Evolutionary conservation across 2,797 vertebrate species (phyloP).

Genomic region (Ctenopoma multispine): DNA sequence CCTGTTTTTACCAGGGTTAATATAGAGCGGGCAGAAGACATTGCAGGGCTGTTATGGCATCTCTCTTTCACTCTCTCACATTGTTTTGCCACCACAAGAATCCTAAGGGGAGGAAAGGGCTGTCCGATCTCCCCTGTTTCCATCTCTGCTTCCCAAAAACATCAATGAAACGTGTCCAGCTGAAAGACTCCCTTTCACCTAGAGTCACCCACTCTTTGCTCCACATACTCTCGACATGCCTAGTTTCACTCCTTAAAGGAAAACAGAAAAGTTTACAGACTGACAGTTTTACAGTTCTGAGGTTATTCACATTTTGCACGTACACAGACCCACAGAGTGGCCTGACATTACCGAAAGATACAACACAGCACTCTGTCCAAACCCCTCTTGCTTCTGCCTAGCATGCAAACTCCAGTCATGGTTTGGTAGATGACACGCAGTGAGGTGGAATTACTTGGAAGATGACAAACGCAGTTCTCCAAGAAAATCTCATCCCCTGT

Average conservation of each 20-base stretch:
- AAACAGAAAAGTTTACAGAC: conserved; percentile 66
- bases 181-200: conserved; percentile 81
- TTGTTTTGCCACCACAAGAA: conserved; percentile 61
- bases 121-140: conserved; percentile 62
- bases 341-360: conserved; percentile 52
- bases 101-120: conserved; percentile 56
- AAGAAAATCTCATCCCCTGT: conserved; percentile 41
- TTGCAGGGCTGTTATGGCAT: conserved; percentile 61
- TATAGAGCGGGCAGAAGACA: conserved; percentile 69
- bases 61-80: conserved; percentile 25
- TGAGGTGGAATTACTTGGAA: conserved; percentile 61
- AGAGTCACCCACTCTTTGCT: conserved; percentile 33
- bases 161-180: conserved; percentile 68
- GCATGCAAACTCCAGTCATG: conserved; percentile 56
- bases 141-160: conserved; percentile 71
- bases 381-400: conserved; percentile 25
- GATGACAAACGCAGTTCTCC: conserved; percentile 41
- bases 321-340: conserved; percentile 66
- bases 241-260: conserved; percentile 66
- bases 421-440: conserved; percentile 59
- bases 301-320: conserved; percentile 73
- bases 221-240: conserved; percentile 42
- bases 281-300: conserved; percentile 50
- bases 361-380: conserved; percentile 41
- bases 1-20: conserved; percentile 76